These are phyloP conservation scores for Exephanes ischioxanthus DNA, from an alignment of 2,888 invertebrate species.

Conservation along the genomic window DNA sequence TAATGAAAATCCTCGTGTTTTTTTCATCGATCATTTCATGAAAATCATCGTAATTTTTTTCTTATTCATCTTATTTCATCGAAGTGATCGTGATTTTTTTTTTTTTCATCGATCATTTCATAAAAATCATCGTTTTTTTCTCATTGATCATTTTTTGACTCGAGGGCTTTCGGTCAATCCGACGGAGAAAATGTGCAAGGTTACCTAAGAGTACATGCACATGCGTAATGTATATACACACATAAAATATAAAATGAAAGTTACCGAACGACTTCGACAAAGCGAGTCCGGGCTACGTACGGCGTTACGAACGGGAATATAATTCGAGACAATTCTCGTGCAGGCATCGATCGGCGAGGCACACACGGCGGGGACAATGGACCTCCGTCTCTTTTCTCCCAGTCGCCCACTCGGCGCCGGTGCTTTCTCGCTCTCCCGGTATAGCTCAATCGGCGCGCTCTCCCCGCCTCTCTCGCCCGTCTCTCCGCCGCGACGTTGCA, in stretches of 20 bases:
- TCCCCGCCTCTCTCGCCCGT: slow-evolving; percentile 22
- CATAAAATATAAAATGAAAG: slow-evolving; percentile 62
- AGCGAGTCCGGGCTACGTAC: slow-evolving; percentile 42
- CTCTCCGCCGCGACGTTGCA: slow-evolving; percentile 36
- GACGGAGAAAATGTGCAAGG: slow-evolving; percentile 47
- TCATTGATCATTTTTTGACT: background rate
- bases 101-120: too few species aligned
- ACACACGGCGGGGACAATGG: slow-evolving; percentile 60
- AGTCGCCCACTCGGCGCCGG: slow-evolving; percentile 59
- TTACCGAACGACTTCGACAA: slow-evolving; percentile 62
- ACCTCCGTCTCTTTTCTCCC: slow-evolving; percentile 60
- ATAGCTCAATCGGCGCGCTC: slow-evolving; percentile 58
- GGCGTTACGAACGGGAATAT: slow-evolving; percentile 60
- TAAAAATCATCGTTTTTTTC: background rate
- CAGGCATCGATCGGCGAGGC: slow-evolving; percentile 35
- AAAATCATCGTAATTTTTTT: background rate
- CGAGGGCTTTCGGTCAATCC: background rate
- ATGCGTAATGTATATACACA: background rate
- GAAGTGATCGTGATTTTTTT: too few species aligned
- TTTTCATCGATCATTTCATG: background rate
- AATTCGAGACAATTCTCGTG: slow-evolving; percentile 68
- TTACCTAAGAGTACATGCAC: slow-evolving; percentile 33
- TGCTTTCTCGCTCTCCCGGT: slow-evolving; percentile 67
- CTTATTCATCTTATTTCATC: background rate
- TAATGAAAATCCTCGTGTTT: background rate